A percentile compares a stretch with the other conserved stretches of the same genome.
Conservation (phyloP, 2,113 vertebrate species). For the Sialia sialis region DNA sequence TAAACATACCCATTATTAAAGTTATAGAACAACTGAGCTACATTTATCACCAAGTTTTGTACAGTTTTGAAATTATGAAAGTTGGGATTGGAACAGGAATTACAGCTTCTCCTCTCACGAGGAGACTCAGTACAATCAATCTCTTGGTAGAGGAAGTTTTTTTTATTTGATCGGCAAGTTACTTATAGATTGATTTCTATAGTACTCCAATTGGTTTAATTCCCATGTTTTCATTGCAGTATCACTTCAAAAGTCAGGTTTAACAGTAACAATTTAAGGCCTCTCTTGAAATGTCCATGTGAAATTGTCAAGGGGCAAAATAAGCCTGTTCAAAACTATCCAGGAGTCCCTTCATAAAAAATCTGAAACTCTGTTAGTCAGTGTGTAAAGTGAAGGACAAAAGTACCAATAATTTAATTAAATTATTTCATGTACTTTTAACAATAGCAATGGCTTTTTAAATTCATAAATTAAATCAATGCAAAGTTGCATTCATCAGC, state of each 20-base stretch:
- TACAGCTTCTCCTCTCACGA: neutral
- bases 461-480: neutral
- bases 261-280: neutral
- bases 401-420: neutral
- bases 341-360: neutral
- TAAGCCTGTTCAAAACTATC: neutral
- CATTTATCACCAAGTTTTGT: neutral
- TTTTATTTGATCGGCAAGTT: neutral
- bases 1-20: neutral
- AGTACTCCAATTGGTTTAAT: neutral
- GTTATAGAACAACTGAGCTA: neutral
- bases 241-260: neutral
- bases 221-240: neutral
- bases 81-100: neutral
- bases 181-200: neutral
- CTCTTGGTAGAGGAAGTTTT: neutral
- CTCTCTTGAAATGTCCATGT: neutral
- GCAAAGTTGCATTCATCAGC: neutral
- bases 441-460: neutral
- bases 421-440: neutral
- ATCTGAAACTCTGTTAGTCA: neutral
- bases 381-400: neutral
- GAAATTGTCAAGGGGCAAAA: neutral
- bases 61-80: neutral
- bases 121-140: rapidly evolving